Base-by-base conservation (phyloP, 1,140 invertebrate species). In the Neuroterus valhalla region DNA sequence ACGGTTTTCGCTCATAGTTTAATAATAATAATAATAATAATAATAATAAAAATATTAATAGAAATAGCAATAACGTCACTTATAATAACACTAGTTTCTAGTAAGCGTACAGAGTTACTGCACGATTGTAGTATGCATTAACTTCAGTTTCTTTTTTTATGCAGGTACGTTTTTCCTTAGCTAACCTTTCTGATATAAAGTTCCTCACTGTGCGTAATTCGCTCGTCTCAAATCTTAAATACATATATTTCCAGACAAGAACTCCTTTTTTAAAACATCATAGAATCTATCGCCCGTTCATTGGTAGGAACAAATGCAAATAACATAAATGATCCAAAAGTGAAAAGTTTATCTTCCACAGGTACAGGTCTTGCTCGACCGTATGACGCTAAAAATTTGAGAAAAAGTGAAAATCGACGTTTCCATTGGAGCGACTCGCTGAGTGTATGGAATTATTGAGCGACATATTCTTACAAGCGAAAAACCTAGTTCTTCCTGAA, bases 41-140 rank as follows among this genome's bases (percentile, higher is more conserved):
- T 70, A 70, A 43, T 31, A 48, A 31, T 52, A 70, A 38, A 11
- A 62, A 38, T 68, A 48, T 68, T 70, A 71, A 67, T 52, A 23
- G 48, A 48, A 73, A 72, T 81, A 77, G 74, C 74, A 76, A 66
- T 72, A 78, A 70, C 78, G 55, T 43, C 74, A 68, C 45, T 75
- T 79, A 70, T 79, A 75, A 81, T 71, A 75, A 80, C 71, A 77
- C 78, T 78, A 81, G 77, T 82, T 68, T 82, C 81, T 82, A 82
- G 78, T 82, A 82, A 82, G 82, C 81, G 81, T 62, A 62, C 55
- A 62, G 55, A 62, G 55, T 82, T 82, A 82, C 68, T 82, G 82
- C 46, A 82, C 74, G 76, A 46, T 68, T 78, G 78, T 82, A 74
- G 76, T 82, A 82, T 72, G 80, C 69, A 78, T 82, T 80, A 82